phyloP scores from a whole-genome alignment of 2,113 vertebrate species.

The Oryzias curvinotus region DNA sequence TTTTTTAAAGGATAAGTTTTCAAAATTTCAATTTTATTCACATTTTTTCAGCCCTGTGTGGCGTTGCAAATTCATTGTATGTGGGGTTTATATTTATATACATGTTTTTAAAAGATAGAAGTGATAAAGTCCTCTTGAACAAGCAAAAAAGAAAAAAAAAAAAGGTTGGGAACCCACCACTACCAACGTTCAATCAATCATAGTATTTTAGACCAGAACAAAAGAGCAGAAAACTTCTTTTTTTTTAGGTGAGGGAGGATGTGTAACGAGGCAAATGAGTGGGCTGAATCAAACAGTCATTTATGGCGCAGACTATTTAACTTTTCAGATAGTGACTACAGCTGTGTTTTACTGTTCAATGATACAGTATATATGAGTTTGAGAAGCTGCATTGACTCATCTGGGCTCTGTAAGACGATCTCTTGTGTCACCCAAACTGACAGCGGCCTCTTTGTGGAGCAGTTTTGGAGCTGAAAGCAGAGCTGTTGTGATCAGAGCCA shows the following conservation, averaged over 20 bases:
- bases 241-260: no score
- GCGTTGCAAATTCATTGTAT: no score
- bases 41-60: no score
- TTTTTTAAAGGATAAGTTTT: background rate
- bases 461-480: constrained; percentile 58
- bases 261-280: background rate
- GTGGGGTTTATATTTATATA: no score
- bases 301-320: background rate
- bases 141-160: no score
- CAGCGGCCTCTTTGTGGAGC: constrained; percentile 72
- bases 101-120: no score
- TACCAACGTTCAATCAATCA: no score
- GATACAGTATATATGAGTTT: constrained; percentile 39
- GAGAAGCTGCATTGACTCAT: constrained; percentile 23
- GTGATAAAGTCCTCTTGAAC: no score
- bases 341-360: constrained; percentile 29
- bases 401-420: constrained; percentile 41
- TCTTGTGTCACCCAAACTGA: constrained; percentile 59
- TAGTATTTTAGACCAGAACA: no score
- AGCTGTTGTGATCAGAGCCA: constrained; percentile 54
- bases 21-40: no score
- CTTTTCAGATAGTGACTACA: background rate
- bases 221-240: no score
- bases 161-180: no score
- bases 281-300: background rate